Conservation (phyloP, 2,113 vertebrate species). For the Symphodus melops region DNA sequence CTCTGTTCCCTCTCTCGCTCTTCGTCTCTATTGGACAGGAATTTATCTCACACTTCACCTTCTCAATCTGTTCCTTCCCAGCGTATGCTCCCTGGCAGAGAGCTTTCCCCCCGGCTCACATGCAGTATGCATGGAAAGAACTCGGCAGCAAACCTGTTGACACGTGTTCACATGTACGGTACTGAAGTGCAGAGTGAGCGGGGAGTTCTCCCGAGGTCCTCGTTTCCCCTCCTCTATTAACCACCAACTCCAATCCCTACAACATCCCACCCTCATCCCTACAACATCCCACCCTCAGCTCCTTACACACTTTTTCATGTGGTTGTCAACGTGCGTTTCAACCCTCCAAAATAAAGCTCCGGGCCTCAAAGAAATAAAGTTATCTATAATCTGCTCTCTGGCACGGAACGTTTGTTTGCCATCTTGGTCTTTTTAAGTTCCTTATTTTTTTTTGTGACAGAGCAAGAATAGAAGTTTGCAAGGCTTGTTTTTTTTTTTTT, state of each 20-base stretch:
- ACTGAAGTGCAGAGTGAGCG: neutral
- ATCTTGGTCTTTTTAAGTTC: no score
- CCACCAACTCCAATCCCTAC: neutral
- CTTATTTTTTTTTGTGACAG: no score
- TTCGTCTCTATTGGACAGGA: conserved; percentile 31
- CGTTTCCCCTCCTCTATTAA: no score
- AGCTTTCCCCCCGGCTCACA: neutral
- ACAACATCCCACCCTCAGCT: neutral
- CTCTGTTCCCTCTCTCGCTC: conserved; percentile 15
- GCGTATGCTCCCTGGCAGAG: neutral
- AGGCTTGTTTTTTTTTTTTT: no score
- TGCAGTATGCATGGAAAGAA: neutral
- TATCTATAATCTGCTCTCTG: no score
- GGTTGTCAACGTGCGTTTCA: neutral
- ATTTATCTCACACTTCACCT: conserved; percentile 36
- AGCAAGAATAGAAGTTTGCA: no score
- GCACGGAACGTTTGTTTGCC: no score
- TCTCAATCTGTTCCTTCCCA: neutral
- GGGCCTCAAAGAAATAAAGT: conserved; percentile 1
- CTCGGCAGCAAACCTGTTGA: neutral
- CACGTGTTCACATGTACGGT: neutral
- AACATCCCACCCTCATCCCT: neutral
- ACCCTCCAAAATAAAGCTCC: conserved; percentile 37
- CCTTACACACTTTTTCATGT: conserved; percentile 39
- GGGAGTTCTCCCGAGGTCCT: neutral